A percentile compares a stretch with the other conserved stretches of the same genome.
These are phyloP conservation scores for Noctua comes DNA, from an alignment of 2,888 invertebrate genomes.

Conservation along the genomic window DNA sequence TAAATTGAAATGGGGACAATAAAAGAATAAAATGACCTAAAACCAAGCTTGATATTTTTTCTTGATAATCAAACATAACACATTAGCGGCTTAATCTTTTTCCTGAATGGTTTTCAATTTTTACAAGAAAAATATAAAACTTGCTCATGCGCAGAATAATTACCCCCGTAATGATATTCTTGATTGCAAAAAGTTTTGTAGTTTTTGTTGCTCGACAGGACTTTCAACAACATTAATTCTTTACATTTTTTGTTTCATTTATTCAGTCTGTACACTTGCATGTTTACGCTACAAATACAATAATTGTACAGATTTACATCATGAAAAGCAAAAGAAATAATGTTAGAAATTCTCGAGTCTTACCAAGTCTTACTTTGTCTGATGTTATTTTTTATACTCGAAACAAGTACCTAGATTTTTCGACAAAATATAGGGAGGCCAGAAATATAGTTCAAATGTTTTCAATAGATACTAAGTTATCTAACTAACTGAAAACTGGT, in stretches of 20 bases:
- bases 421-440: no score
- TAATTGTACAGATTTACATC: not conserved
- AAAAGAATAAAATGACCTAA: not conserved
- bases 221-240: not conserved
- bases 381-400: not conserved
- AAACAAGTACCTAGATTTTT: not conserved
- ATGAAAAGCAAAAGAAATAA: not conserved
- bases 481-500: no score
- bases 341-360: not conserved
- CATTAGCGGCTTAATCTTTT: not conserved
- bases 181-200: not conserved
- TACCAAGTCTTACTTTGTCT: not conserved
- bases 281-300: not conserved
- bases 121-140: not conserved
- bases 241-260: not conserved
- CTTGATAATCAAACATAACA: not conserved
- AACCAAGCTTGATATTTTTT: not conserved
- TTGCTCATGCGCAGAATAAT: not conserved
- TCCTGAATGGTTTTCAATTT: not conserved
- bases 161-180: not conserved
- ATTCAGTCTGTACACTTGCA: not conserved
- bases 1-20: not conserved
- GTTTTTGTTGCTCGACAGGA: not conserved
- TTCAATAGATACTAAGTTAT: not conserved
- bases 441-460: not conserved